Evolutionary conservation across 2,113 vertebrate genomes (phyloP).

Genomic region (Phalacrocorax aristotelis): DNA sequence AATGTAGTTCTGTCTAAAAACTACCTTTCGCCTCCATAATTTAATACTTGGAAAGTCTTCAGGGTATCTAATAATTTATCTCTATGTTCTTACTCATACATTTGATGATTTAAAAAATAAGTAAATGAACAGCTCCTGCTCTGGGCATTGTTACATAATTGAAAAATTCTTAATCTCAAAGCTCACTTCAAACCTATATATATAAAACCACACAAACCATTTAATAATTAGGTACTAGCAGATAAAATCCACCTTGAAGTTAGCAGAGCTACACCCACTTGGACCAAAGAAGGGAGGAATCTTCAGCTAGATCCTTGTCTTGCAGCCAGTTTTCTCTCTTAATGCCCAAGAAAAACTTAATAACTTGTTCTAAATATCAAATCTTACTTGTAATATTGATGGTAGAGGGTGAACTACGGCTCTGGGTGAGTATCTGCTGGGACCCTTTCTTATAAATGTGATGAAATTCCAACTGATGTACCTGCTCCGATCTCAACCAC

Average conservation of each 20-base stretch:
- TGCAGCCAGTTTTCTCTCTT: background rate
- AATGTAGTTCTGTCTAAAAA: background rate
- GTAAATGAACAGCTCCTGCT: constrained; percentile 27
- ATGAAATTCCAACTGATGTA: background rate
- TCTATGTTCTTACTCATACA: background rate
- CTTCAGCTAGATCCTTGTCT: background rate
- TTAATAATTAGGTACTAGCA: constrained; percentile 33
- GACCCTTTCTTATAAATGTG: background rate
- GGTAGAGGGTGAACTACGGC: background rate
- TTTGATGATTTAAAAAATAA: constrained; percentile 19
- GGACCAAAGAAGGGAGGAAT: background rate
- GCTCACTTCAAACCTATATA: background rate
- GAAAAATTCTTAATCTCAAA: constrained; percentile 45
- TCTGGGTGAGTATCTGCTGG: background rate
- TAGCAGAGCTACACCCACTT: background rate
- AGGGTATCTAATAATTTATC: background rate
- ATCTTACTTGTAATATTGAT: background rate
- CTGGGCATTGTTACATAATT: constrained; percentile 33
- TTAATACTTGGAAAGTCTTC: constrained; percentile 5
- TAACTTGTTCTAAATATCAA: background rate
- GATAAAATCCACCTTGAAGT: constrained; percentile 35
- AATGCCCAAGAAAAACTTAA: background rate
- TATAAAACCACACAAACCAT: constrained; percentile 33
- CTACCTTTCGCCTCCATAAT: background rate
- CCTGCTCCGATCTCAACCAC: background rate